These are phyloP conservation scores for Apaloderma vittatum DNA, from an alignment of 2,113 vertebrate species.

Conservation along the genomic window DNA sequence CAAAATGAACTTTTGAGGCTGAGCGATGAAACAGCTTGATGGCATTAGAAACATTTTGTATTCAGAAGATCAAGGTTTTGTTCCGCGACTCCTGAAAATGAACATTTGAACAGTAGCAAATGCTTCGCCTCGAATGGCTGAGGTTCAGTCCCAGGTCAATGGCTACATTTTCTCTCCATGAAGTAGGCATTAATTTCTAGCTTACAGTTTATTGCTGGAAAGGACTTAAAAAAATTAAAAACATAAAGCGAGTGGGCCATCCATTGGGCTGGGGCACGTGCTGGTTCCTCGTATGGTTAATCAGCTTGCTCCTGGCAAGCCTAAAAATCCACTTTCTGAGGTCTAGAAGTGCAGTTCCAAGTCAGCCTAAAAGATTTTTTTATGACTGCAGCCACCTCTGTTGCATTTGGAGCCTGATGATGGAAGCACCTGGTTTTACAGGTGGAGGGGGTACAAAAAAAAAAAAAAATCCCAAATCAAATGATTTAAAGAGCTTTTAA, in stretches of 20 bases:
- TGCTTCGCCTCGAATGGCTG: not conserved
- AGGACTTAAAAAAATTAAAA: not conserved
- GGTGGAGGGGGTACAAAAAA: not conserved
- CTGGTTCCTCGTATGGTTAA: not conserved
- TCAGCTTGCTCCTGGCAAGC: not conserved
- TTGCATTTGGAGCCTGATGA: not conserved
- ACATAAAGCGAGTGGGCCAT: not conserved
- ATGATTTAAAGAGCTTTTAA: not conserved
- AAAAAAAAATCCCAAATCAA: not conserved
- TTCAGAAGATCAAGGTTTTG: not conserved
- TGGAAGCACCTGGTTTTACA: constrained; percentile 23
- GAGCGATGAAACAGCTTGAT: not conserved
- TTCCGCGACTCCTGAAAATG: not conserved
- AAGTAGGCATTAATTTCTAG: constrained; percentile 34
- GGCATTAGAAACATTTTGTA: not conserved
- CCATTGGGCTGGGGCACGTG: not conserved
- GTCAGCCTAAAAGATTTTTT: not conserved
- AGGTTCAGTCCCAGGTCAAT: constrained; percentile 57
- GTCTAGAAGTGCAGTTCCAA: not conserved
- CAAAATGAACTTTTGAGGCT: not conserved
- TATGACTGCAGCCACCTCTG: not conserved
- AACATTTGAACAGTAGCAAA: constrained; percentile 25
- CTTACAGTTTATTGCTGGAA: not conserved
- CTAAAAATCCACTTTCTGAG: not conserved
- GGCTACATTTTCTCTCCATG: constrained; percentile 16